Conservation (phyloP, 2,797 vertebrate genomes). For the Siniperca obscura region DNA sequence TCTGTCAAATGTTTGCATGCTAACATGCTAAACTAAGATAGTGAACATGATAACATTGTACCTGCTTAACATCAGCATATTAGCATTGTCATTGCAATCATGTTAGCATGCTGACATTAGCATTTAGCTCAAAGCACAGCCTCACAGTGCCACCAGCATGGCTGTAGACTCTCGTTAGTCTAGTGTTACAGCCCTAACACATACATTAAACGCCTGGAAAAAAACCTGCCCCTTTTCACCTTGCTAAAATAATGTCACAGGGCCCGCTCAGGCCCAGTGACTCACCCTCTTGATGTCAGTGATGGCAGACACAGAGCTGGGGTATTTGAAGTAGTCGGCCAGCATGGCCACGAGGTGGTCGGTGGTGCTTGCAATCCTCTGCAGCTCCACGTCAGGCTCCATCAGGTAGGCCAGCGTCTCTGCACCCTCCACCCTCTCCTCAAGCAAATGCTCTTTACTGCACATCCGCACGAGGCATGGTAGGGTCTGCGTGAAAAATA, state of each 20-base stretch:
- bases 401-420: conserved; percentile 98
- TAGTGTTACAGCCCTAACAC: neutral
- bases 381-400: conserved; percentile 97
- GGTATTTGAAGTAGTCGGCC: conserved; percentile 99
- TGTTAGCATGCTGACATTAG: neutral
- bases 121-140: neutral
- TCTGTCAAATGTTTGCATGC: neutral
- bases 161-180: neutral
- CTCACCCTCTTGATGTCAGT: conserved; percentile 98
- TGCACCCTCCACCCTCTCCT: conserved; percentile 97
- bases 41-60: no score
- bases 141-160: no score
- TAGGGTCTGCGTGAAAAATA: conserved; percentile 86
- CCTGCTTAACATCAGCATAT: neutral
- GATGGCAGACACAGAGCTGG: conserved; percentile 98
- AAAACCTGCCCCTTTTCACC: no score
- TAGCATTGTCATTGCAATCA: neutral
- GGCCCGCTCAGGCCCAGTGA: neutral
- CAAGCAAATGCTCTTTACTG: conserved; percentile 95
- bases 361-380: conserved; percentile 97
- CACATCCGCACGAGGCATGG: conserved; percentile 99
- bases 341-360: conserved; percentile 98
- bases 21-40: neutral
- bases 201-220: neutral
- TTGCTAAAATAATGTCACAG: neutral